phyloP scores from a whole-genome alignment of 2,888 invertebrate genomes.

The Nomada lathburiana region DNA sequence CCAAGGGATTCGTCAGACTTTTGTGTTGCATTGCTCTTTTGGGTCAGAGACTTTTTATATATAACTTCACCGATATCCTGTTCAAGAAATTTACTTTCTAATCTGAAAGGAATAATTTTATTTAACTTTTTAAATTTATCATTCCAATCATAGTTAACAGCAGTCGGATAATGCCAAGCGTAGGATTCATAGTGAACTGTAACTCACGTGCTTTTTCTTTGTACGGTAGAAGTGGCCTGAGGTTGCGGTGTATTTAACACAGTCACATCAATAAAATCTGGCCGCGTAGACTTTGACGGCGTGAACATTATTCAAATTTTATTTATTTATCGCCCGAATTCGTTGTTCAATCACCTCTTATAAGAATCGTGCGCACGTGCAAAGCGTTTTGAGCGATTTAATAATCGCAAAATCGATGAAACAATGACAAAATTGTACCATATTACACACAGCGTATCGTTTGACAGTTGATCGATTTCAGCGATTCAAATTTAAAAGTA shows the following conservation, averaged over 20 bases:
- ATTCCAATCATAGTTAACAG: not conserved
- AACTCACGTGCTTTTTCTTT: conserved; percentile 78
- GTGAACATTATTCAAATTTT: conserved; percentile 65
- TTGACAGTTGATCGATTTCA: conserved; percentile 71
- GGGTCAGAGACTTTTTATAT: conserved; percentile 25
- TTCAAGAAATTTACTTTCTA: conserved; percentile 25
- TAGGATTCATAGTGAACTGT: not conserved
- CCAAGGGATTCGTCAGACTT: conserved; percentile 74
- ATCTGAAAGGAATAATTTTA: conserved; percentile 21
- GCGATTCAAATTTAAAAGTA: conserved; percentile 75
- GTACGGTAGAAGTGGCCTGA: conserved; percentile 84
- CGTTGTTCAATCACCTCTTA: not conserved
- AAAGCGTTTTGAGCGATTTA: not conserved
- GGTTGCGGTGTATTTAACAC: conserved; percentile 82
- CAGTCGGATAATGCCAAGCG: not conserved
- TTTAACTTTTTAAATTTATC: not conserved
- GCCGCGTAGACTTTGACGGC: conserved; percentile 41
- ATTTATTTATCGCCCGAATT: conserved; percentile 41
- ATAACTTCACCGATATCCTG: not conserved
- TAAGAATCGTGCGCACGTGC: conserved; percentile 1
- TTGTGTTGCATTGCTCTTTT: conserved; percentile 23
- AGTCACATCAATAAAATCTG: conserved; percentile 75
- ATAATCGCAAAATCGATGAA: conserved; percentile 20
- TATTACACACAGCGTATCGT: conserved; percentile 50
- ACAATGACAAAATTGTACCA: conserved; percentile 25